Conservation (phyloP, 2,888 invertebrate species). For the Nomada flava region DNA sequence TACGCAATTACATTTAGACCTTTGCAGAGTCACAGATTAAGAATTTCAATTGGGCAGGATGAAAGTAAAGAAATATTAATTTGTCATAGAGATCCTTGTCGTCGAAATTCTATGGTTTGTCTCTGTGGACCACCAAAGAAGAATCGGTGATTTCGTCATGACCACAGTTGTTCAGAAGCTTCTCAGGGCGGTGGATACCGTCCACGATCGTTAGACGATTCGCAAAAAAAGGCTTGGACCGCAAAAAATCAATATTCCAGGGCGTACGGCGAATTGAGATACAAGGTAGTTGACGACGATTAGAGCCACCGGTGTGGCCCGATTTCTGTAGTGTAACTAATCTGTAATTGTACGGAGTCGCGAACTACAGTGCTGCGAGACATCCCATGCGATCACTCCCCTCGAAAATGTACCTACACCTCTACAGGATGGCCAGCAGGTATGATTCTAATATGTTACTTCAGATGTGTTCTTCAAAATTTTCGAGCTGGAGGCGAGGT, state of each 20-base stretch:
- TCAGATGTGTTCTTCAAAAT: too few species aligned
- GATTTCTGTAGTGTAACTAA: constrained; percentile 72
- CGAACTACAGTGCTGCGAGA: constrained; percentile 58
- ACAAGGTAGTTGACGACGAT: constrained; percentile 75
- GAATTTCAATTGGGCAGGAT: too few species aligned
- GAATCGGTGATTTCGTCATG: constrained; percentile 36
- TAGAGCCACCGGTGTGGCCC: constrained; percentile 65
- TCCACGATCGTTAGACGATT: constrained; percentile 66
- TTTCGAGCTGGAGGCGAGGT: too few species aligned
- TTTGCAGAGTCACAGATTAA: too few species aligned
- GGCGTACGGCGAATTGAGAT: constrained; percentile 75
- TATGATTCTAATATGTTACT: background rate
- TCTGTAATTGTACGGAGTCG: constrained; percentile 74
- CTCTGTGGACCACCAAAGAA: constrained; percentile 40
- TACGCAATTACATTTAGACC: too few species aligned
- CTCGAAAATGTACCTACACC: constrained; percentile 6
- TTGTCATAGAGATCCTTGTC: background rate
- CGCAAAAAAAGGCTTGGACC: constrained; percentile 60
- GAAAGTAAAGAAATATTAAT: background rate
- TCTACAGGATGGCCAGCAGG: background rate
- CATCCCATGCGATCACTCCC: constrained; percentile 23
- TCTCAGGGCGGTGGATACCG: constrained; percentile 28
- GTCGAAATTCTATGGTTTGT: background rate
- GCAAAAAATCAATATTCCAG: constrained; percentile 75
- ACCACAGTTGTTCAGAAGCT: constrained; percentile 2